Conservation (phyloP, 1,140 invertebrate genomes). For the Ectropis grisescens region DNA sequence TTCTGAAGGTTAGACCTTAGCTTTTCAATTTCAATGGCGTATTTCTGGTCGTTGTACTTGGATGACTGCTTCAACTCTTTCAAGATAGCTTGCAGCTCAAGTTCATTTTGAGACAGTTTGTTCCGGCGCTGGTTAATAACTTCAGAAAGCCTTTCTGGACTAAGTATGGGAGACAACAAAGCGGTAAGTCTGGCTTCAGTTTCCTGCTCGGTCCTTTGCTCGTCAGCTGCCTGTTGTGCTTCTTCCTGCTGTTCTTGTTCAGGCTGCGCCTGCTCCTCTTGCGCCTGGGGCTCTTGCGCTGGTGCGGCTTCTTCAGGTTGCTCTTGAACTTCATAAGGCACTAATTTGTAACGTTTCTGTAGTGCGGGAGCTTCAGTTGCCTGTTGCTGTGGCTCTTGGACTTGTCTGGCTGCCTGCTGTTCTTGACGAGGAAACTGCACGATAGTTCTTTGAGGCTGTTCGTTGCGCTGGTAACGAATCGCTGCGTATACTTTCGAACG, state of each 20-base stretch:
- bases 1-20: slow-evolving; percentile 20
- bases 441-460: slow-evolving; percentile 1
- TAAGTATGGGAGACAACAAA: slow-evolving; percentile 1
- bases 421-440: too few relatives aligned
- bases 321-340: slow-evolving; percentile 10
- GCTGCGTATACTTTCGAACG: background rate
- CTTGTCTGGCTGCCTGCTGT: too few relatives aligned
- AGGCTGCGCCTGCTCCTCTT: too few relatives aligned
- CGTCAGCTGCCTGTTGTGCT: background rate
- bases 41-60: slow-evolving; percentile 23
- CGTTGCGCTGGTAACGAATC: background rate
- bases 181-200: background rate
- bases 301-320: too few relatives aligned
- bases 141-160: slow-evolving; percentile 1
- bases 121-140: slow-evolving; percentile 5
- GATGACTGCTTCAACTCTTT: slow-evolving; percentile 21
- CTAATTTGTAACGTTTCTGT: slow-evolving; percentile 4
- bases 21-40: slow-evolving; percentile 24
- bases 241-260: background rate
- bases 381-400: background rate
- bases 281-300: too few relatives aligned
- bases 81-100: slow-evolving; percentile 7
- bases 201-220: too few relatives aligned
- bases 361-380: background rate
- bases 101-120: slow-evolving; percentile 7